phyloP scores from a whole-genome alignment of 2,888 invertebrate species.

The Caenorhabditis auriculariae region DNA sequence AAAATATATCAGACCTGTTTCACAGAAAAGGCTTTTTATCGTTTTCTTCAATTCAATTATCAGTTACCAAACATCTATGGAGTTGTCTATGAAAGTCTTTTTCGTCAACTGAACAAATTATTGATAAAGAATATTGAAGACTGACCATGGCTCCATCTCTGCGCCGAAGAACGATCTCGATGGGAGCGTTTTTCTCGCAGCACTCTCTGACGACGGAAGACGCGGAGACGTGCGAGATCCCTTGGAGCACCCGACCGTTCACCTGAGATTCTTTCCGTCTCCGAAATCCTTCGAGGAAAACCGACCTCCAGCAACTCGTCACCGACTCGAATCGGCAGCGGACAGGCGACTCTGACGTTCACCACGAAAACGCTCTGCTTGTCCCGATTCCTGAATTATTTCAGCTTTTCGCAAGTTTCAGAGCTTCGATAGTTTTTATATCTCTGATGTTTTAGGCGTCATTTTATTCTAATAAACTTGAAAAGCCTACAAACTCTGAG shows the following conservation, averaged over 20 bases:
- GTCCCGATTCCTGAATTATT: conserved; percentile 37
- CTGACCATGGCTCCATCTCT: conserved; percentile 34
- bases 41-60: neutral
- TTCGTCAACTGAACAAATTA: conserved; percentile 7
- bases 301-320: conserved; percentile 84
- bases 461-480: too few relatives aligned
- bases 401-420: neutral
- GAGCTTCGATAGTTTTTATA: neutral
- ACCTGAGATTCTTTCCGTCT: conserved; percentile 71
- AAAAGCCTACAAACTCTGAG: too few relatives aligned
- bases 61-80: neutral
- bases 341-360: conserved; percentile 86
- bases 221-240: conserved; percentile 92
- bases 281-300: too few relatives aligned
- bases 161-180: conserved; percentile 45
- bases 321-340: conserved; percentile 78
- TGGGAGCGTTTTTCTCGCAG: conserved; percentile 42
- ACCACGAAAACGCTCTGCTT: conserved; percentile 83
- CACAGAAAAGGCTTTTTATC: too few relatives aligned
- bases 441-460: neutral
- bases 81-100: neutral
- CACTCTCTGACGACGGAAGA: conserved; percentile 84
- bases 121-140: neutral
- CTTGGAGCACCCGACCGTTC: conserved; percentile 88
- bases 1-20: too few relatives aligned